phyloP scores from a whole-genome alignment of 2,797 vertebrate genomes.

The Tauraco hartlaubi region DNA sequence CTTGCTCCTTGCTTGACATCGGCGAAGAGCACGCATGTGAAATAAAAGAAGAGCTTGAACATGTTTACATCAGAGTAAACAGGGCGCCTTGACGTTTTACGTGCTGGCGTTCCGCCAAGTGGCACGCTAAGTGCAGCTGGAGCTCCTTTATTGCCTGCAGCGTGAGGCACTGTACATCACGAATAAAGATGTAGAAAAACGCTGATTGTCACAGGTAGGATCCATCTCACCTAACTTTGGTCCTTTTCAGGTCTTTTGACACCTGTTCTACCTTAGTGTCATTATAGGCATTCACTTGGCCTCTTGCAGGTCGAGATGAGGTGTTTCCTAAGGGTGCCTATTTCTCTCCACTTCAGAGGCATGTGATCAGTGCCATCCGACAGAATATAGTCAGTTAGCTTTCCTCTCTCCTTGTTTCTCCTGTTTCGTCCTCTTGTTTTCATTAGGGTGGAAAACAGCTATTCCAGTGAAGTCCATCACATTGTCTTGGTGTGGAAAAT shows the following conservation, averaged over 20 bases:
- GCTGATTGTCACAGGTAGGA: background rate
- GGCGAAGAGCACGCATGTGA: fast-evolving
- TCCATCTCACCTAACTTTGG: background rate
- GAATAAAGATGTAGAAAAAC: background rate
- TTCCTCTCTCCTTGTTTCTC: background rate
- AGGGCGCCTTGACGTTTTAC: fast-evolving
- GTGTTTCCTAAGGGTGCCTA: background rate
- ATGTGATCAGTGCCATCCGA: background rate
- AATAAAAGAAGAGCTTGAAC: background rate
- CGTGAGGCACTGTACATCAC: background rate
- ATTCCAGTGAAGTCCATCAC: background rate
- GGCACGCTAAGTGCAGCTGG: background rate
- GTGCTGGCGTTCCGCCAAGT: background rate
- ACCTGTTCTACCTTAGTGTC: background rate
- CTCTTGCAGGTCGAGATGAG: background rate
- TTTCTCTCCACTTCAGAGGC: background rate
- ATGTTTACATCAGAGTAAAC: background rate
- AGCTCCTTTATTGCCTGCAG: background rate
- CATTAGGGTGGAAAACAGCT: background rate
- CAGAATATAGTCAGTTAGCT: background rate
- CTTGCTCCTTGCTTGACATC: fast-evolving
- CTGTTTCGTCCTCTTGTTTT: background rate
- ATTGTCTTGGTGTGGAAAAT: background rate
- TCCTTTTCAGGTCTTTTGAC: background rate
- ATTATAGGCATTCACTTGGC: background rate